Conservation (phyloP, 2,797 vertebrate genomes). For the Chelidonichthys spinosus region DNA sequence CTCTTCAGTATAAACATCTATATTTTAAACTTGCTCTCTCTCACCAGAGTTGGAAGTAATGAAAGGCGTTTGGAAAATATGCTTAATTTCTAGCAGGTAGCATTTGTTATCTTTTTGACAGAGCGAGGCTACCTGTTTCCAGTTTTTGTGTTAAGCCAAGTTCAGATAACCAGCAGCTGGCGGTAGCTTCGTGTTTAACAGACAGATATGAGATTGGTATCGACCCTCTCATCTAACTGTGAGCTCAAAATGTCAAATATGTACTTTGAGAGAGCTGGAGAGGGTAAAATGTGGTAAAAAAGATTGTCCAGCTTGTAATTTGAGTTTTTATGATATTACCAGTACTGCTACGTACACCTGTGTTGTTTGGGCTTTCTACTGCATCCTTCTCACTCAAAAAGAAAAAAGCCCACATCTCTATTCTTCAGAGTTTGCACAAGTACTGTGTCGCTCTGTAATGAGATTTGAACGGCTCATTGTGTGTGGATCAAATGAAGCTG, state of each 20-base stretch:
- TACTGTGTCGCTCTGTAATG: conserved; percentile 52
- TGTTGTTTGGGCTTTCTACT: conserved; percentile 1
- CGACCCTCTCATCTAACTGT: not conserved
- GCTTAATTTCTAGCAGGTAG: not conserved
- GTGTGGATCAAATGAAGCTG: conserved; percentile 56
- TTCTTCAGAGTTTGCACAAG: conserved; percentile 30
- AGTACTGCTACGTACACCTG: conserved; percentile 7
- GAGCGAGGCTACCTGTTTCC: not conserved
- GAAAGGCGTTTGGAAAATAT: not conserved
- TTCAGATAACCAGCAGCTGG: conserved; percentile 11
- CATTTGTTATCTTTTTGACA: not conserved
- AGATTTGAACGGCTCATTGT: conserved; percentile 59
- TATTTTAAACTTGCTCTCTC: not conserved
- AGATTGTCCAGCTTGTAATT: conserved; percentile 3
- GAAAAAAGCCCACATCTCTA: not conserved
- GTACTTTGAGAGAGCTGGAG: conserved; percentile 2
- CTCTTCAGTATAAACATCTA: not conserved
- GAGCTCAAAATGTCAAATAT: not conserved
- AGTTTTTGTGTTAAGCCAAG: not conserved
- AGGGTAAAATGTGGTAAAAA: not conserved
- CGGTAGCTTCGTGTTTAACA: not conserved
- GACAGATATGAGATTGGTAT: not conserved
- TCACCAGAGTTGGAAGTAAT: conserved; percentile 1
- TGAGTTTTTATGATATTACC: conserved; percentile 19
- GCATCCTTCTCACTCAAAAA: conserved; percentile 12